Evolutionary conservation across 1,140 invertebrate genomes (phyloP).

Genomic region (Sinonovacula constricta): DNA sequence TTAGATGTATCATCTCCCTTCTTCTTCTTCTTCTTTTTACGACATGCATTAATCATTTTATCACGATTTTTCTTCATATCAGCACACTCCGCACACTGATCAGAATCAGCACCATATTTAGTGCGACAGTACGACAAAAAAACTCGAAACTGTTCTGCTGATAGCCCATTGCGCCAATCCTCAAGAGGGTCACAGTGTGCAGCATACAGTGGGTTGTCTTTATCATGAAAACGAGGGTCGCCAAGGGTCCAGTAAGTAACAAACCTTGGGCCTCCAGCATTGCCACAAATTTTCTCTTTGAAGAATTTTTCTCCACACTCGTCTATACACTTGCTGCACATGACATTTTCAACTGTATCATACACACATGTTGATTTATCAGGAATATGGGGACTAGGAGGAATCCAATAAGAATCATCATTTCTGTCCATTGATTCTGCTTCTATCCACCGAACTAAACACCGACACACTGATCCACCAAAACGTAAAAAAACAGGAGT

Average conservation of each 20-base stretch:
- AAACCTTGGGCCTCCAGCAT: constrained; percentile 49
- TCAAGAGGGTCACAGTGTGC: constrained; percentile 12
- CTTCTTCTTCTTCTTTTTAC: constrained; percentile 57
- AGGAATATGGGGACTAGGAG: constrained; percentile 30
- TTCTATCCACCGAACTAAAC: constrained; percentile 65
- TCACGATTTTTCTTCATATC: constrained; percentile 45
- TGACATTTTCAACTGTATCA: constrained; percentile 36
- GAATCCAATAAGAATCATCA: constrained; percentile 66
- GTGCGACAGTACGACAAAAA: constrained; percentile 61
- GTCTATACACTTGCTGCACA: constrained; percentile 62
- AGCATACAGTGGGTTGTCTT: constrained; percentile 64
- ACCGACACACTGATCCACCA: constrained; percentile 67
- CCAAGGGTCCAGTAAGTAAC: constrained; percentile 59
- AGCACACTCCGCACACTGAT: constrained; percentile 61
- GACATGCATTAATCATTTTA: constrained; percentile 41
- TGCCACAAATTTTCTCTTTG: constrained; percentile 59
- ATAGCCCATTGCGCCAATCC: constrained; percentile 62
- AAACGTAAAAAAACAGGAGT: constrained; percentile 69
- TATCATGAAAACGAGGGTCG: constrained; percentile 65
- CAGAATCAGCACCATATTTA: constrained; percentile 51
- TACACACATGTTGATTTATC: constrained; percentile 16
- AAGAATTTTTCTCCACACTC: constrained; percentile 62
- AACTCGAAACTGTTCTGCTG: constrained; percentile 59
- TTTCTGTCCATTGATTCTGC: constrained; percentile 53
- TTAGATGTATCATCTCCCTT: constrained; percentile 60